These are phyloP conservation scores for Cheilinus undulatus DNA, from an alignment of 2,113 vertebrate genomes.

Conservation along the genomic window DNA sequence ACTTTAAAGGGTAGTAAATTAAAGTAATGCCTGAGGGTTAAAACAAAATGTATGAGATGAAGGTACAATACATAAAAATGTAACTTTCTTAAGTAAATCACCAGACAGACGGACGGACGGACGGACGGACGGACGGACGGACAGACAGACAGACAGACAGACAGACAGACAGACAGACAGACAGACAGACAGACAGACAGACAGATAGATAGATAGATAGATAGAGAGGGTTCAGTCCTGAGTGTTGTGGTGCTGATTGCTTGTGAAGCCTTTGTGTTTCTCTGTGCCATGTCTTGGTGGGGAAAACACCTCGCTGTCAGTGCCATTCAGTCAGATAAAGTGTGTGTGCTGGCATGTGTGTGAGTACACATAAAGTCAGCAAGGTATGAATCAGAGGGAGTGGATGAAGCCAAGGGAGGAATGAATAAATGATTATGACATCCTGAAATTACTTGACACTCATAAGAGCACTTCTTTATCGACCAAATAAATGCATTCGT, in stretches of 20 bases:
- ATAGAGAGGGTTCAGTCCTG: not conserved
- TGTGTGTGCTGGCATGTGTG: not conserved
- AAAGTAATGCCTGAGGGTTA: no score
- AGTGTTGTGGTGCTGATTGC: slow-evolving; percentile 61
- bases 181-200: no score
- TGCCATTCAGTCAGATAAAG: slow-evolving; percentile 63
- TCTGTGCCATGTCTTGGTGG: slow-evolving; percentile 57
- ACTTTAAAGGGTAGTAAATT: no score
- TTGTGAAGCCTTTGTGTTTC: slow-evolving; percentile 68
- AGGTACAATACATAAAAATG: no score
- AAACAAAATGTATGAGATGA: no score
- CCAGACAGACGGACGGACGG: no score
- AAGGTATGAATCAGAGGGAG: slow-evolving; percentile 68
- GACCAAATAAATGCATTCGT: slow-evolving; percentile 47
- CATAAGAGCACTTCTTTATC: slow-evolving; percentile 36
- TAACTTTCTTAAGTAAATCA: no score
- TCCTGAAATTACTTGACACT: slow-evolving; percentile 39
- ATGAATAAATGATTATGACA: slow-evolving; percentile 44
- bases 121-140: no score
- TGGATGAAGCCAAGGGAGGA: slow-evolving; percentile 59
- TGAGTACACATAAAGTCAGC: slow-evolving; percentile 30
- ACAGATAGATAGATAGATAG: not conserved
- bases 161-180: no score
- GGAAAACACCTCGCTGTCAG: slow-evolving; percentile 66
- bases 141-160: no score